Evolutionary conservation across 1,140 invertebrate genomes (phyloP).

Genomic region (Frieseomelitta varia): DNA sequence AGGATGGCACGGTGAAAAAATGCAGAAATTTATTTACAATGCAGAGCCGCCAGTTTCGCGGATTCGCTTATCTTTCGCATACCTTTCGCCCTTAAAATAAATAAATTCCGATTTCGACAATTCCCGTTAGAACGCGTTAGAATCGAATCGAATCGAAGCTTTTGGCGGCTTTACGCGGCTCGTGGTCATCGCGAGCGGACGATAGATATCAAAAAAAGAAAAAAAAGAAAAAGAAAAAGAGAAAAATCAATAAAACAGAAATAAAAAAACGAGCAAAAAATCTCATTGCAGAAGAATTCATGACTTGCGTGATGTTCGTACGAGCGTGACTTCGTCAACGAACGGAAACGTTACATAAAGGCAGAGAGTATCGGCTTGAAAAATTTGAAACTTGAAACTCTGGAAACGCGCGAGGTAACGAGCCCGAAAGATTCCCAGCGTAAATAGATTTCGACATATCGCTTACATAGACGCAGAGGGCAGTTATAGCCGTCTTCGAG

Average conservation of each 20-base stretch:
- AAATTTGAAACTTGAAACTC: background rate
- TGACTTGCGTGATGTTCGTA: too few species aligned
- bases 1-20: background rate
- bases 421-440: background rate
- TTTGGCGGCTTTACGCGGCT: too few species aligned
- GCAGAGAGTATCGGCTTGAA: background rate
- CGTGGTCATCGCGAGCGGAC: background rate
- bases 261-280: background rate
- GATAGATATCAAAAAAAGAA: background rate
- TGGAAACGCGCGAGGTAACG: too few species aligned
- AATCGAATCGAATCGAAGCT: background rate
- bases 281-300: too few species aligned
- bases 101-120: background rate
- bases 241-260: background rate
- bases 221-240: too few species aligned
- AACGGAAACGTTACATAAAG: background rate
- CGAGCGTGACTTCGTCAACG: background rate
- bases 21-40: constrained; percentile 25
- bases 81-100: background rate
- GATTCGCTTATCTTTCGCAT: background rate
- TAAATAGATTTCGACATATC: constrained; percentile 11
- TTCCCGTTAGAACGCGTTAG: background rate
- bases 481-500: too few species aligned
- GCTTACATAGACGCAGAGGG: too few species aligned
- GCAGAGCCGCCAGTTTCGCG: background rate